A percentile compares a stretch with the other conserved stretches of the same genome.
phyloP scores from a whole-genome alignment of 2,888 invertebrate genomes.

The Hydroisotoma schaefferi region DNA sequence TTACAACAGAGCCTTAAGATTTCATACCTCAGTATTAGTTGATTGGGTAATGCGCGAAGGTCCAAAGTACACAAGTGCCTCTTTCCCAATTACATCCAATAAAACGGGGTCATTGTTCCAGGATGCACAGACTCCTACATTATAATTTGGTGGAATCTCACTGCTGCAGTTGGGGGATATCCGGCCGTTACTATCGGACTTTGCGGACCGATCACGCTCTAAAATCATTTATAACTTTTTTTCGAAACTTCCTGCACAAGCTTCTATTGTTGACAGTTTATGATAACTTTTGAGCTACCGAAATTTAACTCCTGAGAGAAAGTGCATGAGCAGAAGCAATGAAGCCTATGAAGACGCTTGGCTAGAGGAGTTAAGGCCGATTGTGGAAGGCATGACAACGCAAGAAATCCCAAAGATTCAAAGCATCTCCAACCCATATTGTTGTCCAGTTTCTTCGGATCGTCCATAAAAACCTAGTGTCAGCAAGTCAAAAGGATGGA shows the following conservation, averaged over 20 bases:
- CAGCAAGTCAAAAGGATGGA: no score
- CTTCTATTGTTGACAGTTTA: no score
- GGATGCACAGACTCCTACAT: constrained; percentile 42
- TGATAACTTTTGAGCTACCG: no score
- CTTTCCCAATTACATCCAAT: constrained; percentile 48
- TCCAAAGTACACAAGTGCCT: constrained; percentile 43
- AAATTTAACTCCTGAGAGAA: constrained; percentile 24
- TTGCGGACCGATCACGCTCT: not conserved
- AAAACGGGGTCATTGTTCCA: constrained; percentile 48
- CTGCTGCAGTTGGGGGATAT: constrained; percentile 9
- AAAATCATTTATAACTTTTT: not conserved
- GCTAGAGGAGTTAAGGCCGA: constrained; percentile 46
- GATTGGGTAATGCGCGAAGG: no score
- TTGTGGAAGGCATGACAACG: constrained; percentile 46
- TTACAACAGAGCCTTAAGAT: no score
- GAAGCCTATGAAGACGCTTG: constrained; percentile 45
- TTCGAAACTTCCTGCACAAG: not conserved
- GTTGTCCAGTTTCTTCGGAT: no score
- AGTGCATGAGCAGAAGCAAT: constrained; percentile 47
- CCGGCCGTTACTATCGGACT: constrained; percentile 3
- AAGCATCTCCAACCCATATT: no score
- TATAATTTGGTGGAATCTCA: no score
- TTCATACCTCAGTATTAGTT: no score
- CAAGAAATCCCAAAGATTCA: constrained; percentile 45
- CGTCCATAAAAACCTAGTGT: no score